These are phyloP conservation scores for Ploceus nigricollis DNA, from an alignment of 2,113 vertebrate genomes.

Conservation along the genomic window DNA sequence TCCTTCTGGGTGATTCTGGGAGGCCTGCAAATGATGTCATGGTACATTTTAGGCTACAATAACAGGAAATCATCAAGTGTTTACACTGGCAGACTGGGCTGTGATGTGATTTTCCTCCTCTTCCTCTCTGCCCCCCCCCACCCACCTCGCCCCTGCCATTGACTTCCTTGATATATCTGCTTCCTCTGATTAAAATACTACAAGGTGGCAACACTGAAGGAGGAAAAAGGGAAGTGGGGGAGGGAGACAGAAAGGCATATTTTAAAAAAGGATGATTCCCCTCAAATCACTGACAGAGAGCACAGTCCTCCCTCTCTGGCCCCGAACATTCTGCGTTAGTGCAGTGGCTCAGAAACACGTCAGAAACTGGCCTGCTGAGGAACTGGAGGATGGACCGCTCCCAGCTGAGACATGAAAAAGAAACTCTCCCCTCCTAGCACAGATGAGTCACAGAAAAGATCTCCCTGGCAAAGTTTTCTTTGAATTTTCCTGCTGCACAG, in stretches of 20 bases:
- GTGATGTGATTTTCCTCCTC: conserved; percentile 70
- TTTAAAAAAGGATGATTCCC: not conserved
- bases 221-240: conserved; percentile 43
- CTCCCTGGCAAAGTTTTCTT: not conserved
- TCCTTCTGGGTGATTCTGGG: conserved; percentile 61
- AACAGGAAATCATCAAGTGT: conserved; percentile 82
- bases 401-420: not conserved
- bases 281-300: not conserved
- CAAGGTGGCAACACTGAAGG: conserved; percentile 37
- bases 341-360: not conserved
- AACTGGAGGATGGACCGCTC: not conserved
- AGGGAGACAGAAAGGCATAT: conserved; percentile 25
- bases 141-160: conserved; percentile 19
- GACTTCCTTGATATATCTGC: conserved; percentile 76
- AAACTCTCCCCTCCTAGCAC: not conserved
- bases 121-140: not conserved
- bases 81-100: conserved; percentile 74
- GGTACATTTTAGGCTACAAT: conserved; percentile 77
- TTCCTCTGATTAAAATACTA: conserved; percentile 80
- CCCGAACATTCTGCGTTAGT: rapidly evolving
- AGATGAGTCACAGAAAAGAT: not conserved
- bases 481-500: not conserved
- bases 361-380: not conserved
- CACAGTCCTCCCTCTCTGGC: not conserved
- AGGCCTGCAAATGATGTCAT: conserved; percentile 75